These are phyloP conservation scores for Charina bottae DNA, from an alignment of 2,113 vertebrate genomes.

Conservation along the genomic window DNA sequence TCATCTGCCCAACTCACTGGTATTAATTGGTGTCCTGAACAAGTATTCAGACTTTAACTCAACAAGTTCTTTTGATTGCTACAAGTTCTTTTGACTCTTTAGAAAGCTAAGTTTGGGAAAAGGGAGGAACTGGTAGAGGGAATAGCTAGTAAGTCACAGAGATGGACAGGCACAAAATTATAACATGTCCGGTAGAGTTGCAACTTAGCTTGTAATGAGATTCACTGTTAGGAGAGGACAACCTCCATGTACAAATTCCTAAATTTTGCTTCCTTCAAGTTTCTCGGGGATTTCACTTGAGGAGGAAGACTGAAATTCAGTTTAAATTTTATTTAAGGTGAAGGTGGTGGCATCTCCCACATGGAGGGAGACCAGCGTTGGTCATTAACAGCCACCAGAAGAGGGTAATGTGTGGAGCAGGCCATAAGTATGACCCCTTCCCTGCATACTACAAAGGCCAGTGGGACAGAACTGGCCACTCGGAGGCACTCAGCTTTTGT, in stretches of 20 bases:
- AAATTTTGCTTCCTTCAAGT: neutral
- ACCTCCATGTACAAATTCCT: neutral
- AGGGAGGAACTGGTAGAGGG: neutral
- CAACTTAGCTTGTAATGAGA: neutral
- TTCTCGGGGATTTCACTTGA: neutral
- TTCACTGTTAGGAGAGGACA: neutral
- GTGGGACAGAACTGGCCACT: constrained; percentile 33
- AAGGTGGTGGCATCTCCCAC: neutral
- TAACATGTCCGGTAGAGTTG: neutral
- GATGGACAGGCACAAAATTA: neutral
- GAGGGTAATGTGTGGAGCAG: constrained; percentile 10
- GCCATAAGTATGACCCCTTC: neutral
- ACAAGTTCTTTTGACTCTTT: neutral
- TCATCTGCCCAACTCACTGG: neutral
- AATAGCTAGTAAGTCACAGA: neutral
- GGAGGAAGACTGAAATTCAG: neutral
- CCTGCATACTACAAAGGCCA: constrained; percentile 26
- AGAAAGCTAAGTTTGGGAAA: neutral
- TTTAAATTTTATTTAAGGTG: neutral
- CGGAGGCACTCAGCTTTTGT: constrained; percentile 38
- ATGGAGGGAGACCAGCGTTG: neutral
- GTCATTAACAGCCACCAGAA: neutral
- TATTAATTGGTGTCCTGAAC: neutral
- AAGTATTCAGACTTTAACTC: neutral
- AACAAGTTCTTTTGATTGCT: neutral